Evolutionary conservation across 2,888 invertebrate species (phyloP), one percentile per base, ranked within the genome.

Genomic region (Calephelis perditalis): DNA sequence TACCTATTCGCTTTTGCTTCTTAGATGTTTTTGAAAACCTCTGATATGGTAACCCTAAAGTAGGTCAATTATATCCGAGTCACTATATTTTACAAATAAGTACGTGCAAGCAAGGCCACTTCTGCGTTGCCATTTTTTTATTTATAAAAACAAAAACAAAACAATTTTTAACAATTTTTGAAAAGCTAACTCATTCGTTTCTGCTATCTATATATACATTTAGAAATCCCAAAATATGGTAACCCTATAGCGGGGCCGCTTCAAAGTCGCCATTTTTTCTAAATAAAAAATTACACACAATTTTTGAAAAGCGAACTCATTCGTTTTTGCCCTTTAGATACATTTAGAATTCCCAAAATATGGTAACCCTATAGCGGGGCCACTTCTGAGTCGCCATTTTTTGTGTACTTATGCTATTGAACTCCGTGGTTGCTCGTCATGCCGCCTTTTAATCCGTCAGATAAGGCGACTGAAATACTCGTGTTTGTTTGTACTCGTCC

Each of bases 401-500:
- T 71, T 76, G 76, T 77, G 72, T 74, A 69, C 71, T 65, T 72
- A 73, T 76, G 79, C 73, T 79, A 76, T 81, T 79, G 80, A 81
- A 77, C 78, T 67, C 8, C 40, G 40, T 40, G 40, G 40, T 64
- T 63, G 57, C 49, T 52, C 52, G 52, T 60, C 62, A 60, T 68
- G 69, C 67, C 67, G 67, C 66, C 61, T 69, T 71, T 73, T 70
- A 74, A 74, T 74, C 77, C 71, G 71, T 72, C 73, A 79, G 84
- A 84, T 85, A 86, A 82, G 77, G 76, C 71, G 69, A 65, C 49
- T 63, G 66, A 66, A 71, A 73, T 73, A 67, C 59, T 66, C 67
- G 73, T 74, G 76, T 85, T 84, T 82, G 82, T 80, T 40, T 70
- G 76, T 78, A 76, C 73, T 76, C 68, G 63, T 65, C 68, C 73